These are phyloP conservation scores for Ammodytes marinus DNA, from an alignment of 2,113 vertebrate species.

Conservation along the genomic window DNA sequence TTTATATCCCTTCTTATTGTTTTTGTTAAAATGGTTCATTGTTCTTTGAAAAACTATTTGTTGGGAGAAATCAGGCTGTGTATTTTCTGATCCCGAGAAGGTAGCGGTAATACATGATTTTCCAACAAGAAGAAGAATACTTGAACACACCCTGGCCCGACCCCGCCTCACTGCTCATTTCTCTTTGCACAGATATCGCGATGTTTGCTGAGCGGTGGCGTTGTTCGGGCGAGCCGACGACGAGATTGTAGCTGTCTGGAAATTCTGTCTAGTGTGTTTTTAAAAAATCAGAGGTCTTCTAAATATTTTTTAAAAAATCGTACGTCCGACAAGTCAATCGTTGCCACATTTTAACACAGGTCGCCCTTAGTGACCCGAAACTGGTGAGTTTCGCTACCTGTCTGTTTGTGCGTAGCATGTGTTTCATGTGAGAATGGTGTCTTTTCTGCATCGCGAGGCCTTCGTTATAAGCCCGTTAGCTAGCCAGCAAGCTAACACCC, in stretches of 20 bases:
- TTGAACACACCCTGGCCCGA: not conserved
- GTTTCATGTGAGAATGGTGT: conserved; percentile 66
- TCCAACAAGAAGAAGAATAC: not conserved
- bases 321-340: conserved; percentile 13
- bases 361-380: conserved; percentile 49
- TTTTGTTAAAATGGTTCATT: not conserved
- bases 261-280: conserved; percentile 77
- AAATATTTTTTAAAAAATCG: conserved; percentile 39
- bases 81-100: too few relatives aligned
- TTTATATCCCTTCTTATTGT: not conserved
- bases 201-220: conserved; percentile 73
- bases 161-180: not conserved
- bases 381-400: conserved; percentile 77
- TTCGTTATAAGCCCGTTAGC: conserved; percentile 56
- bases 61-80: not conserved
- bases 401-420: conserved; percentile 53
- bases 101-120: too few relatives aligned
- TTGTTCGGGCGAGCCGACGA: conserved; percentile 82
- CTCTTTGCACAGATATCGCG: conserved; percentile 66
- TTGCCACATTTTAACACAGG: conserved; percentile 20
- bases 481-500: conserved; percentile 13
- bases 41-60: not conserved
- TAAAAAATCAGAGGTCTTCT: conserved; percentile 51
- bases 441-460: conserved; percentile 74
- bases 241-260: conserved; percentile 80